Evolutionary conservation across 2,797 vertebrate species (phyloP), one percentile per base, ranked within the genome.

Genomic region (Xenopus petersii): DNA sequence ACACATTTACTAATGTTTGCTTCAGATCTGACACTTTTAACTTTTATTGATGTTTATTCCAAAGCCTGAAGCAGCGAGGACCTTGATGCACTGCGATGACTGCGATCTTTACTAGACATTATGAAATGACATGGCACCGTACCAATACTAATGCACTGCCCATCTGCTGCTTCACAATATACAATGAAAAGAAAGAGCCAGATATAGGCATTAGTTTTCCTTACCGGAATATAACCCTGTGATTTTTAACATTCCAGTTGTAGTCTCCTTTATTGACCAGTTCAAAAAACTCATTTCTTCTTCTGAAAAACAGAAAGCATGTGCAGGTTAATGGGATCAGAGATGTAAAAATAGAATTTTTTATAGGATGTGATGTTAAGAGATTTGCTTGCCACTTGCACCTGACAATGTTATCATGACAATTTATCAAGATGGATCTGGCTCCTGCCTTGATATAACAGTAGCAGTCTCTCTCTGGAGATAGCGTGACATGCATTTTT

Each of bases 201-300:
- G 36, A 42, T 42, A 42, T 42, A 42, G 36, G 36, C 36, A 5
- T 42, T 42, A 5, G 42, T 81, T 81, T 86, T 83, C 86, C 69
- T 90, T 86, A 96, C 97, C 96, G 95, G 93, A 97, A 97, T 93
- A 95, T 92, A 87, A 97, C 94, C 86, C 96, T 92, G 75, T 99
- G 95, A 5, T 84, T 90, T 86, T 95, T 94, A 81, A 94, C 89
- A n/a, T 94, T 98, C 96, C 98, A 98, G 71, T 98, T 96, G 83
- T 95, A 98, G 73, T 93, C 93, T 73, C 93, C 95, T 85, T 95
- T 97, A 82, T 87, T 93, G 87, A 98, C 96, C 84, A 98, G 92
- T 84, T 98, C 94, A 87, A 98, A 99, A 90, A 99, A 99, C 15
- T 89, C 93, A 4, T 87, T 95, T 83, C 97, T 95, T 81, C 93